These are phyloP conservation scores for Lethenteron camtschaticum DNA, from an alignment of 2,113 vertebrate genomes.

Conservation along the genomic window DNA sequence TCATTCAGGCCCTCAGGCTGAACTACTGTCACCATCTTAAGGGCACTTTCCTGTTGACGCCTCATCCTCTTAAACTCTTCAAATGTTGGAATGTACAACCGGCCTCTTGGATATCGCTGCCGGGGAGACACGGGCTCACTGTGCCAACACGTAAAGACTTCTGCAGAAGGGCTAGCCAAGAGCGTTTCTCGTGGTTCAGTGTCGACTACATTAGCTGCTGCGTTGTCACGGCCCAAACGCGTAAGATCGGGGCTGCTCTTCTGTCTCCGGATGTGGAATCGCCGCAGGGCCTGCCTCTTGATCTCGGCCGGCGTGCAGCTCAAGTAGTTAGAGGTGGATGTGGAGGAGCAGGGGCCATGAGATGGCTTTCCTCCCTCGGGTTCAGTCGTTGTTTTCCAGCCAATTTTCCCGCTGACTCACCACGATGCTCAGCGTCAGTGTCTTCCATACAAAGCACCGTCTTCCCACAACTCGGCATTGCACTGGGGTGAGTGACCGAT, in stretches of 20 bases:
- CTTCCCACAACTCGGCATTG: conserved; percentile 13
- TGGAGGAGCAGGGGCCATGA: conserved; percentile 11
- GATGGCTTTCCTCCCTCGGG: neutral
- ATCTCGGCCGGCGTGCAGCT: conserved; percentile 39
- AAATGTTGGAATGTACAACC: conserved; percentile 47
- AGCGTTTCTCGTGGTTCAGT: conserved; percentile 20
- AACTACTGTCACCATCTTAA: too few relatives aligned
- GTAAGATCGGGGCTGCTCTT: conserved; percentile 42
- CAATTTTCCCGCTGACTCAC: conserved; percentile 12
- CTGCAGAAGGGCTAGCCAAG: conserved; percentile 12
- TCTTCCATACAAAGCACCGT: conserved; percentile 15
- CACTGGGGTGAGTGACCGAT: conserved; percentile 13
- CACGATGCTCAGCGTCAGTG: conserved; percentile 11
- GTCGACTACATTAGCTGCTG: conserved; percentile 23
- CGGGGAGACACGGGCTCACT: conserved; percentile 13
- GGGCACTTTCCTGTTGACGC: too few relatives aligned
- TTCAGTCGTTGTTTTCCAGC: neutral
- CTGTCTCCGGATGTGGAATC: conserved; percentile 39
- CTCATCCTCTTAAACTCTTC: conserved; percentile 63
- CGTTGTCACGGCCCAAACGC: conserved; percentile 14
- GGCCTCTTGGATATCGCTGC: conserved; percentile 21
- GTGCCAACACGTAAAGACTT: conserved; percentile 10
- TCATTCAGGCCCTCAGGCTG: too few relatives aligned
- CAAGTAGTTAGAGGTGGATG: conserved; percentile 13
- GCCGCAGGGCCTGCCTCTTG: conserved; percentile 41